Percentiles rank a stretch among this genome's conserved stretches.
phyloP scores from a whole-genome alignment of 2,797 vertebrate genomes.

The Sebastes nivosus region DNA sequence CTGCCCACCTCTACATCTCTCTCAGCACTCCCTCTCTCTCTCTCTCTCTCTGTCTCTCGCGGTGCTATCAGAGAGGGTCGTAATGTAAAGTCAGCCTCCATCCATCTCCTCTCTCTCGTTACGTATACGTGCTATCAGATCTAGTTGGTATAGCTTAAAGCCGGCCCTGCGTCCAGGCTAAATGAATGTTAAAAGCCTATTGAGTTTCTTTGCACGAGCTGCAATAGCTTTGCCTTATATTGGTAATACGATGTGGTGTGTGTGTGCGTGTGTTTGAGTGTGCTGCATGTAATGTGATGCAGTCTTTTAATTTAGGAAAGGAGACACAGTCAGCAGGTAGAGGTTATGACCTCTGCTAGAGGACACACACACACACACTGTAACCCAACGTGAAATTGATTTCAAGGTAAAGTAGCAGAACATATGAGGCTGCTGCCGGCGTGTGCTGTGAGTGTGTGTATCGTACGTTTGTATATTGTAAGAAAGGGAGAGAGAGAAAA shows the following conservation, averaged over 20 bases:
- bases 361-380: slow-evolving; percentile 37
- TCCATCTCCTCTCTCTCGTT: slow-evolving; percentile 21
- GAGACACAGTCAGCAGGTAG: slow-evolving; percentile 74
- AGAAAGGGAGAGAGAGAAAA: background rate
- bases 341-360: slow-evolving; percentile 67
- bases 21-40: slow-evolving; percentile 4
- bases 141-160: slow-evolving; percentile 42
- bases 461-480: background rate
- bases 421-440: background rate
- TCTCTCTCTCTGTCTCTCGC: background rate
- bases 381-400: slow-evolving; percentile 61
- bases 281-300: slow-evolving; percentile 67
- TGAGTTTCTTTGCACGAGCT: slow-evolving; percentile 66
- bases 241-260: slow-evolving; percentile 69
- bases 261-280: slow-evolving; percentile 19
- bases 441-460: slow-evolving; percentile 4
- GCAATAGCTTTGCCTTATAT: slow-evolving; percentile 59
- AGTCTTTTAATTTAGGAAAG: slow-evolving; percentile 75
- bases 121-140: slow-evolving; percentile 51
- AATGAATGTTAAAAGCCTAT: slow-evolving; percentile 78
- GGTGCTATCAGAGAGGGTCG: background rate
- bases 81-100: slow-evolving; percentile 36
- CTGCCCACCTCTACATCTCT: slow-evolving; percentile 31
- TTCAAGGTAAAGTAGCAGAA: slow-evolving; percentile 49
- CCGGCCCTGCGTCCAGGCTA: slow-evolving; percentile 58